Evolutionary conservation across 2,888 invertebrate genomes (phyloP), one percentile per base, ranked within the genome.

Genomic region (Chloroclysta siterata): DNA sequence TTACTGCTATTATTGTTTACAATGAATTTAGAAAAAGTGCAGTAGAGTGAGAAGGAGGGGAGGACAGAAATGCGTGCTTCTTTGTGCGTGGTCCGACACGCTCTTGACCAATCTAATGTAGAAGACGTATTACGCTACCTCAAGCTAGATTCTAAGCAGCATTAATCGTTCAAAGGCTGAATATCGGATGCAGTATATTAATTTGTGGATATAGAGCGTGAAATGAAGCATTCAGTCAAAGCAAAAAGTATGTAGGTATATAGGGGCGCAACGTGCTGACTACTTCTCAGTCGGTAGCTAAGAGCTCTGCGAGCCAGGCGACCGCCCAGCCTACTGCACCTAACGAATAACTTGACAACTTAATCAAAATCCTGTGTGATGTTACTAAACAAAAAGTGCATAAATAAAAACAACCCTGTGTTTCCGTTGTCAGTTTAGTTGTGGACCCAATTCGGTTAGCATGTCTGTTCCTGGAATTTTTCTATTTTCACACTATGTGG

Each of bases 341-440:
- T 47, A 47, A 36, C 50, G 54, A 60, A 58, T 65, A 65, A 60
- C 57, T 60, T 57, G 50, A 54, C 41, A 53, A 51, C 52, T 65
- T 81, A 76, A 77, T 72, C 78, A 77, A 81, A 83, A 83, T 81
- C 79, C 75, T 82, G 81, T 88, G 89, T 88, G 82, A 89, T 90
- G 91, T 90, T 92, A 87, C 87, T 89, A 90, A 90, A 91, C 87
- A 91, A 87, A 86, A 87, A 88, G 85, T 89, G 88, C 83, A 82
- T 85, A 87, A 82, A 89, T 89, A 89, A 87, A 88, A 88, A 87
- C 63, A 74, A 78, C 79, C 70, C 73, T 77, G 85, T 83, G 81
- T 72, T 75, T 78, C 74, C 77, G 70, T 79, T 79, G 79, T 81
- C 87, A 90, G 86, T 89, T 82, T 79, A 71, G 72, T 77, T 74